These are phyloP conservation scores for Lepetodrilus schrolli DNA, from an alignment of 2,888 invertebrate genomes.

Conservation along the genomic window DNA sequence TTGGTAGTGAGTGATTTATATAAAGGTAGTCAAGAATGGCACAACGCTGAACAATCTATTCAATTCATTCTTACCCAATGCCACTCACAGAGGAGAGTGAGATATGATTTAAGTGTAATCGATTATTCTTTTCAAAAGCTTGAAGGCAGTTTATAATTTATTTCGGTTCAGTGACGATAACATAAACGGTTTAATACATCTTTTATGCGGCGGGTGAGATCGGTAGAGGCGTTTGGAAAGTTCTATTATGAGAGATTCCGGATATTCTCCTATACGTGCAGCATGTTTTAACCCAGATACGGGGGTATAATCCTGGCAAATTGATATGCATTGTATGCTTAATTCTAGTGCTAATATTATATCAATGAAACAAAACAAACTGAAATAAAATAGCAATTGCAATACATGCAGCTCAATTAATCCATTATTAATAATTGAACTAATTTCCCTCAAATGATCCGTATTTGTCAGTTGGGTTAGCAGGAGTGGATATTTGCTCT, in stretches of 20 bases:
- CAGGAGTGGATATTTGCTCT: not conserved
- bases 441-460: conserved; percentile 7
- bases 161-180: not conserved
- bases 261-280: no score
- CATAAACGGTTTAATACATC: not conserved
- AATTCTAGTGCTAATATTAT: not conserved
- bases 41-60: no score
- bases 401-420: not conserved
- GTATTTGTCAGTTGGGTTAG: not conserved
- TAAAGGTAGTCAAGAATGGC: no score
- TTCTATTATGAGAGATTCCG: no score
- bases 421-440: conserved; percentile 6
- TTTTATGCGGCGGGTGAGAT: no score
- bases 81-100: no score
- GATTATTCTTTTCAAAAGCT: not conserved
- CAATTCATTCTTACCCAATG: no score
- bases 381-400: not conserved
- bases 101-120: not conserved
- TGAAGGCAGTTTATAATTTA: not conserved
- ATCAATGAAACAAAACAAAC: not conserved
- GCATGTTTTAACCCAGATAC: no score
- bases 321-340: not conserved
- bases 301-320: not conserved
- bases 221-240: no score
- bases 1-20: no score